Percentiles rank a stretch among this genome's conserved stretches.
Conservation (phyloP, 2,888 invertebrate genomes). For the Maniola hyperantus region DNA sequence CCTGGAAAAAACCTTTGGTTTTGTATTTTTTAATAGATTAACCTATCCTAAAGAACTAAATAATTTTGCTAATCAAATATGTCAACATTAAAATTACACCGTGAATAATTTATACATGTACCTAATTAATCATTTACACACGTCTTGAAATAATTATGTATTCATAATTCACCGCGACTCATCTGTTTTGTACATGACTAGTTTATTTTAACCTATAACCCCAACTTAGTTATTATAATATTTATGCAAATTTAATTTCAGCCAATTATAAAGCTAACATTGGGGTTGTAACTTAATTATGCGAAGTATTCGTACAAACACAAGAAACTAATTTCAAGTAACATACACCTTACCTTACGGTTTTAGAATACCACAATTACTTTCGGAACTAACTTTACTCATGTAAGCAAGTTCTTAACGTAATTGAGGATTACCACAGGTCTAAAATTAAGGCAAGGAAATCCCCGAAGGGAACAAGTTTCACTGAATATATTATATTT, state of each 20-base stretch:
- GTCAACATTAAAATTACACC: neutral
- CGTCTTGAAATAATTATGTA: slow-evolving; percentile 20
- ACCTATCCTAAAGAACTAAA: no score
- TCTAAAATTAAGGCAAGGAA: slow-evolving; percentile 5
- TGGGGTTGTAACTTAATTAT: neutral
- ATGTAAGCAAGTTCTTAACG: neutral
- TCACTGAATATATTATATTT: neutral
- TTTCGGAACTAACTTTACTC: neutral
- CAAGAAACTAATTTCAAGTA: neutral
- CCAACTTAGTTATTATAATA: slow-evolving; percentile 15
- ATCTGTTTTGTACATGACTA: slow-evolving; percentile 25
- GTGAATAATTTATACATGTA: neutral
- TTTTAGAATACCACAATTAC: neutral
- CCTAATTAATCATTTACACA: slow-evolving; percentile 6
- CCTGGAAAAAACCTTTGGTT: no score
- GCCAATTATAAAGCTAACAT: neutral
- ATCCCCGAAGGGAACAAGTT: neutral
- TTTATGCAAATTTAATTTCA: slow-evolving; percentile 22
- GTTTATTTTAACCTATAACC: slow-evolving; percentile 17
- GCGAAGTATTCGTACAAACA: neutral
- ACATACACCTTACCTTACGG: neutral
- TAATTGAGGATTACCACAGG: neutral
- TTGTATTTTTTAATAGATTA: no score
- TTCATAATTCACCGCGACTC: slow-evolving; percentile 41
- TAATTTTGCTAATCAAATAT: neutral